These are phyloP conservation scores for Podarcis cretensis DNA, from an alignment of 2,113 vertebrate genomes.

Conservation along the genomic window DNA sequence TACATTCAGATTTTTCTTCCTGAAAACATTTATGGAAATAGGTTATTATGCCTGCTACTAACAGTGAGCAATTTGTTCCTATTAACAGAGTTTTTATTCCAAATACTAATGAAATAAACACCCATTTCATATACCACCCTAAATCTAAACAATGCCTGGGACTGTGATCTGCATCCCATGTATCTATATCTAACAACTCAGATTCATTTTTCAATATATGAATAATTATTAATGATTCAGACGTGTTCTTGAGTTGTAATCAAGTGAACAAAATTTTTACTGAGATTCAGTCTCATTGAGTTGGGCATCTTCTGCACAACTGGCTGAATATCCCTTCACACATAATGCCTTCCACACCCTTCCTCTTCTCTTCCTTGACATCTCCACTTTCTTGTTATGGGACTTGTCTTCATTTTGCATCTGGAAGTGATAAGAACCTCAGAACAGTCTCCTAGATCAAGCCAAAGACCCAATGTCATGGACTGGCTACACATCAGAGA, in stretches of 20 bases:
- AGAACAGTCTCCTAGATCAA: no score
- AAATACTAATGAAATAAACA: conserved; percentile 74
- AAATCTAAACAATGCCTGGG: conserved; percentile 60
- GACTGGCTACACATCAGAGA: no score
- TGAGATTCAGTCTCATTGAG: background rate
- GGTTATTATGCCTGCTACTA: conserved; percentile 73
- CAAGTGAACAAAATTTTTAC: background rate
- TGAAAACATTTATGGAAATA: conserved; percentile 78
- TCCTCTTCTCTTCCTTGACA: background rate
- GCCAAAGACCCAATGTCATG: no score
- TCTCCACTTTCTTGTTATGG: background rate
- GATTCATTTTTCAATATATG: background rate
- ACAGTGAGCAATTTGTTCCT: conserved; percentile 74
- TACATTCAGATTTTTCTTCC: conserved; percentile 71
- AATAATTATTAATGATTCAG: no score
- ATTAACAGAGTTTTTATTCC: conserved; percentile 73
- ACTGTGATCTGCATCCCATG: background rate
- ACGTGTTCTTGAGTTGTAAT: background rate
- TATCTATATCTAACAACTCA: background rate
- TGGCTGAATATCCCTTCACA: background rate
- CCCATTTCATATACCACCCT: conserved; percentile 58
- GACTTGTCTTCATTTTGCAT: background rate
- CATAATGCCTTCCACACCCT: background rate
- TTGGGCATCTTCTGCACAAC: no score
- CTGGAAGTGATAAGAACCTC: no score